Evolutionary conservation across 2,888 invertebrate species (phyloP).

Genomic region (Ephialtes manifestator): DNA sequence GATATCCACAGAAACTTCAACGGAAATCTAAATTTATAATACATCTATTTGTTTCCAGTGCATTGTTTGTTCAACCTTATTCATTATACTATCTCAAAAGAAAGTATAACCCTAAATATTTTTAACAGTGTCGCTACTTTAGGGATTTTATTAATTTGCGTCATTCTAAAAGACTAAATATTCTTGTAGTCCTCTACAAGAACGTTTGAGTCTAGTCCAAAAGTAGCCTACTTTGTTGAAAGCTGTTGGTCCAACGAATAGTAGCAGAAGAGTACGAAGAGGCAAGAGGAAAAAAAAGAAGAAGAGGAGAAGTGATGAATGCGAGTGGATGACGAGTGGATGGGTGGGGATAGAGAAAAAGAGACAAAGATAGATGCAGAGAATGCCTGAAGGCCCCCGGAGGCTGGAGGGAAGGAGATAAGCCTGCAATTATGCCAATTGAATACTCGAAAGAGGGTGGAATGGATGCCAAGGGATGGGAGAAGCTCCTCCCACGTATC

Average conservation of each 20-base stretch:
- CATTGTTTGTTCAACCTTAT: too few relatives aligned
- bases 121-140: too few relatives aligned
- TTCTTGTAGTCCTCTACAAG: background rate
- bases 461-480: conserved; percentile 73
- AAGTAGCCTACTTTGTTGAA: background rate
- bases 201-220: background rate
- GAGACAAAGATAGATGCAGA: conserved; percentile 62
- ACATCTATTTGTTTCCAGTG: too few relatives aligned
- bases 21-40: too few relatives aligned
- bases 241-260: conserved; percentile 22
- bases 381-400: conserved; percentile 71
- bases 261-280: conserved; percentile 1
- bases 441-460: conserved; percentile 74
- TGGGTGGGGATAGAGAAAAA: conserved; percentile 45
- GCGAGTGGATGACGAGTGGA: conserved; percentile 37
- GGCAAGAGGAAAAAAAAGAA: conserved; percentile 15
- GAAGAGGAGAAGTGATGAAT: conserved; percentile 53
- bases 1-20: too few relatives aligned
- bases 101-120: too few relatives aligned
- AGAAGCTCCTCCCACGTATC: conserved; percentile 84
- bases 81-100: too few relatives aligned
- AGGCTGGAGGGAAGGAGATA: conserved; percentile 80
- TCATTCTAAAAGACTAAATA: background rate
- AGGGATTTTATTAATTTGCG: too few relatives aligned
- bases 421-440: conserved; percentile 82